These are phyloP conservation scores for Orestias chungarensis DNA, from an alignment of 2,797 vertebrate genomes.

Conservation along the genomic window DNA sequence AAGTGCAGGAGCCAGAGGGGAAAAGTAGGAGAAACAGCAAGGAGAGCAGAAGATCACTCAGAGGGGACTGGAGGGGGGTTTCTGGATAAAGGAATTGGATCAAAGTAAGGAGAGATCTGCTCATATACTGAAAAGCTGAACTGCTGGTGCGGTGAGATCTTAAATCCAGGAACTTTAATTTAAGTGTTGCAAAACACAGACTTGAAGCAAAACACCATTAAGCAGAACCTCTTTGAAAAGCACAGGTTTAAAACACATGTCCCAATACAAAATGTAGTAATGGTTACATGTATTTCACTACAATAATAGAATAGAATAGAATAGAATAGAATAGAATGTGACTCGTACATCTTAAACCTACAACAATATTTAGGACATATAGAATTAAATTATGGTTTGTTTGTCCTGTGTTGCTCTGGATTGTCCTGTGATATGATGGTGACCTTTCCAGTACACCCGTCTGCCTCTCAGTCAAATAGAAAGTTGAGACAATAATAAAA, in stretches of 20 bases:
- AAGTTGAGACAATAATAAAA: background rate
- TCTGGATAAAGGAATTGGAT: slow-evolving; percentile 60
- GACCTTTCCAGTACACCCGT: background rate
- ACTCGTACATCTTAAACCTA: background rate
- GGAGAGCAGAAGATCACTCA: slow-evolving; percentile 56
- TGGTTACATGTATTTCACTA: background rate
- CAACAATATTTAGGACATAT: background rate
- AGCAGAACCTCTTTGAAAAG: slow-evolving; percentile 54
- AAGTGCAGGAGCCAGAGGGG: slow-evolving; percentile 57
- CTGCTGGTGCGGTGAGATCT: slow-evolving; percentile 15
- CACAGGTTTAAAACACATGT: slow-evolving; percentile 54
- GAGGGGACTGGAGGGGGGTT: slow-evolving; percentile 57
- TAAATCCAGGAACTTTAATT: slow-evolving; percentile 31
- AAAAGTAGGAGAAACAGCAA: slow-evolving; percentile 56
- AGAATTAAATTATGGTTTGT: background rate
- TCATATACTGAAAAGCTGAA: slow-evolving; percentile 35
- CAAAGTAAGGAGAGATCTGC: slow-evolving; percentile 31
- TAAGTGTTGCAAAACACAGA: too few relatives aligned
- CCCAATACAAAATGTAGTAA: slow-evolving; percentile 52
- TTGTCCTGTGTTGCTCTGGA: background rate
- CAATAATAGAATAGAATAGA: background rate
- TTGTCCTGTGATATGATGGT: background rate
- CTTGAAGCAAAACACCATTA: slow-evolving; percentile 52
- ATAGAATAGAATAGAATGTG: too few relatives aligned
- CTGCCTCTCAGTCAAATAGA: background rate